These are phyloP conservation scores for Coregonus sp. DNA, from an alignment of 2,797 vertebrate genomes.

Conservation along the genomic window DNA sequence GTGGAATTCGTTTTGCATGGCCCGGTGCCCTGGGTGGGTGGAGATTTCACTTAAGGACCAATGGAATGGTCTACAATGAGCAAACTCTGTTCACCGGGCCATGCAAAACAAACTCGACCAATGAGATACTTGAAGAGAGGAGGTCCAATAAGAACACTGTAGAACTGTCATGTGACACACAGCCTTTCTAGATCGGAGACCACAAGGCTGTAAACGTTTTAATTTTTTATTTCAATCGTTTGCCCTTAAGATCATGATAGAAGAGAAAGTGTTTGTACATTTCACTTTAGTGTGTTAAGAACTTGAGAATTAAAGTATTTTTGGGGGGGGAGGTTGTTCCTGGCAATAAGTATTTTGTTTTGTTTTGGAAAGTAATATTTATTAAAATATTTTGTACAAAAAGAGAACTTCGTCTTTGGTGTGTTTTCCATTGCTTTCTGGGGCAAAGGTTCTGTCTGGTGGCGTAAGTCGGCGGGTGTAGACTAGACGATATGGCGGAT, in stretches of 20 bases:
- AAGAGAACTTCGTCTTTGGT: constrained; percentile 73
- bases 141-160: constrained; percentile 87
- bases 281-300: constrained; percentile 83
- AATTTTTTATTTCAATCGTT: constrained; percentile 75
- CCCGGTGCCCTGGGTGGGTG: no score
- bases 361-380: constrained; percentile 99
- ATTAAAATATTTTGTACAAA: constrained; percentile 99
- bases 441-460: neutral
- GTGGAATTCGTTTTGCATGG: no score
- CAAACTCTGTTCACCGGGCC: no score
- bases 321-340: constrained; percentile 86
- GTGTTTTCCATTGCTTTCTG: constrained; percentile 31
- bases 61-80: no score
- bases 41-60: no score
- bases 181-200: constrained; percentile 79
- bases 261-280: constrained; percentile 83
- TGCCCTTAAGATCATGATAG: constrained; percentile 82
- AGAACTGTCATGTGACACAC: constrained; percentile 77
- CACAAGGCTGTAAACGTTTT: constrained; percentile 76
- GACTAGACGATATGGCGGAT: neutral
- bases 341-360: constrained; percentile 85
- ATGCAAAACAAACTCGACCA: constrained; percentile 49
- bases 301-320: constrained; percentile 71
- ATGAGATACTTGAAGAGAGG: constrained; percentile 93
- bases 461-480: neutral